Evolutionary conservation across 2,113 vertebrate genomes (phyloP), one percentile per base, ranked within the genome.

Genomic region (Pseudois nayaur): DNA sequence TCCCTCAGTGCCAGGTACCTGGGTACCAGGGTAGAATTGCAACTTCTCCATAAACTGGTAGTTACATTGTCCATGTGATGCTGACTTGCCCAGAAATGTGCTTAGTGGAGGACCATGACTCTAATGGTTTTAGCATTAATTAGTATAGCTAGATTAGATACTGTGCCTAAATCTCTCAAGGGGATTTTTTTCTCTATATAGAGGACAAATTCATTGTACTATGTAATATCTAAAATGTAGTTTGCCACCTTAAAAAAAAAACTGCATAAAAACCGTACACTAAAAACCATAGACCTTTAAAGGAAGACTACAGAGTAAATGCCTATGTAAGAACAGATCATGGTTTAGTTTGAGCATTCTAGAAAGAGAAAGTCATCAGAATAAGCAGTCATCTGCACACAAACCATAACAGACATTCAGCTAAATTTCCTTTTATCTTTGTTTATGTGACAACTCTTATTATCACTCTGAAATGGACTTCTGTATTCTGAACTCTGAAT

Each of bases 381-480:
- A 82, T 91, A 88, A 97, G 86, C 36, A 82, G 11, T 55, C 14
- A 11, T 79, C 87, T 62, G 9, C 40, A 45, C 59, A 90, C 33
- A 90, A 92, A 86, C 60, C 45, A 89, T 82, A 92, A 91, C 8
- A 62, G 82, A 91, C 60, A 87, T 48, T 59, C 93, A 93, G 89
- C 36, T 84, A 94, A 91, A 94, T 74, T 82, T 85, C 83, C 40
- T 94, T 97, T 87, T 88, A 84, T 76, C 91, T 95, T 88, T 97
- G 74, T 71, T 95, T 94, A 95, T 74, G 52, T 96, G 91, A 95
- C 89, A 97, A 89, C n/a, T 88, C 19, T 64, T 96, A 93, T 81
- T 87, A 89, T 48, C 45, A 95, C 36, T 89, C 83, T 76, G 36
- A 87, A 92, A 92, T 67, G 43, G 92, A 85, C 76, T 71, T 91